Evolutionary conservation across 64 coral and sea anemone genomes (phyloP), one percentile per base, ranked within the genome.

Genomic region (Actinia tenebrosa): DNA sequence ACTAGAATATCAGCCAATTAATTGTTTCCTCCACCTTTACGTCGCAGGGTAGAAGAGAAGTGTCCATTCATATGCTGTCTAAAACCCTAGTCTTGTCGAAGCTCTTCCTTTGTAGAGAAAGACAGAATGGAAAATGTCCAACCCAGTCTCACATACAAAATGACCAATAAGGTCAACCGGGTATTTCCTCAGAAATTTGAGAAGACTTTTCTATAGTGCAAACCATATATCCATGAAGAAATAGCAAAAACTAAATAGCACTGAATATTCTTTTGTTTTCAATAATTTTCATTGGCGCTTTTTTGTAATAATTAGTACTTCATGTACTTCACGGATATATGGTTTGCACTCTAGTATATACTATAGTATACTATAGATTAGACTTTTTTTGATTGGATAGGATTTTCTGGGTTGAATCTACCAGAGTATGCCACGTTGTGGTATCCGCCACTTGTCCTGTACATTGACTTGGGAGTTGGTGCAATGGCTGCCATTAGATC

Each of bases 381-480:
- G 54, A 97, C 94, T 80, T 80, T 92, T 26, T 83, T 89, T 27
- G 94, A 97, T 25, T 93, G 92, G 58, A 97, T 90, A 23, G 94
- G 94, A 58, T 97, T 93, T 61, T 97, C 94, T 15, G 94, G 86
- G 88, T 97, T 93, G 66, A 97, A 97, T 80, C 91, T 86, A 16
- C 94, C 94, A 69, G 90, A 87, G 27, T 86, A 97, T 22, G 64
- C 94, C 94, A 97, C 86, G 37, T 97, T 97, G 52, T 93, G 91
- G 60, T 93, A 93, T 11, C 90, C 93, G 56, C 90, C 97, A 64
- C 88, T 95, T 64, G 93, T 99, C 16, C 97, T 86, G 79, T 99
- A 99, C 78, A 99, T 89, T 25, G 97, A 99, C 91, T 99, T 99
- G 30, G 97, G 97, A 46, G 97, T 99, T 18, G 97, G 97, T 16